Percentiles rank a stretch among this genome's conserved stretches.
Conservation (phyloP, 2,888 invertebrate genomes). For the Erpobdella octoculata region DNA sequence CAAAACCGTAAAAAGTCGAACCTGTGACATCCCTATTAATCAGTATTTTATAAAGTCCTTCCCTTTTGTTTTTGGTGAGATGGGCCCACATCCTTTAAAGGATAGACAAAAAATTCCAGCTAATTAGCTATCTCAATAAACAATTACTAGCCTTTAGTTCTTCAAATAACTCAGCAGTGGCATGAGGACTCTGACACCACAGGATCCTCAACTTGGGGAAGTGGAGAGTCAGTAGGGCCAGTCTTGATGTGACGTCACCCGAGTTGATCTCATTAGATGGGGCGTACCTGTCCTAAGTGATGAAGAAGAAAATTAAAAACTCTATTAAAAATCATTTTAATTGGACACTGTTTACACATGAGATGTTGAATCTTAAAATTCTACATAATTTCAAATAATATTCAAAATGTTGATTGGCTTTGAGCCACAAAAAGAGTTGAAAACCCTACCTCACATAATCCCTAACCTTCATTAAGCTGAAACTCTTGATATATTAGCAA, state of each 20-base stretch:
- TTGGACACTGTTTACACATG: neutral
- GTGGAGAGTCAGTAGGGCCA: constrained; percentile 85
- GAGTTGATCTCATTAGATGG: constrained; percentile 67
- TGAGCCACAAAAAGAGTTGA: too few species aligned
- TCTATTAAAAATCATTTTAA: neutral
- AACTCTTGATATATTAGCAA: too few species aligned
- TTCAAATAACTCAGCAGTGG: constrained; percentile 88
- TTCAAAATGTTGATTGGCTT: neutral
- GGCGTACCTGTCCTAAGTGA: constrained; percentile 64
- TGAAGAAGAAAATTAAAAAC: neutral
- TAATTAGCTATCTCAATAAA: too few species aligned
- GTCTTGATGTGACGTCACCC: constrained; percentile 73
- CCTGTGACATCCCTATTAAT: too few species aligned
- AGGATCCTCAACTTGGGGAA: constrained; percentile 85
- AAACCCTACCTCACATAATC: too few species aligned
- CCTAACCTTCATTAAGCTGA: too few species aligned
- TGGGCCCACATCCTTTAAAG: too few species aligned
- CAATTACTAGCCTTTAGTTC: constrained; percentile 70
- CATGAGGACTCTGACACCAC: constrained; percentile 93
- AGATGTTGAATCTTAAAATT: neutral
- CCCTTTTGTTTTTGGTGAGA: too few species aligned
- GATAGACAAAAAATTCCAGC: too few species aligned
- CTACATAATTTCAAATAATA: neutral
- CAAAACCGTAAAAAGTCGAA: too few species aligned
- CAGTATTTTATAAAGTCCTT: too few species aligned